phyloP scores from a whole-genome alignment of 2,888 invertebrate genomes.

The Macropis europaea region DNA sequence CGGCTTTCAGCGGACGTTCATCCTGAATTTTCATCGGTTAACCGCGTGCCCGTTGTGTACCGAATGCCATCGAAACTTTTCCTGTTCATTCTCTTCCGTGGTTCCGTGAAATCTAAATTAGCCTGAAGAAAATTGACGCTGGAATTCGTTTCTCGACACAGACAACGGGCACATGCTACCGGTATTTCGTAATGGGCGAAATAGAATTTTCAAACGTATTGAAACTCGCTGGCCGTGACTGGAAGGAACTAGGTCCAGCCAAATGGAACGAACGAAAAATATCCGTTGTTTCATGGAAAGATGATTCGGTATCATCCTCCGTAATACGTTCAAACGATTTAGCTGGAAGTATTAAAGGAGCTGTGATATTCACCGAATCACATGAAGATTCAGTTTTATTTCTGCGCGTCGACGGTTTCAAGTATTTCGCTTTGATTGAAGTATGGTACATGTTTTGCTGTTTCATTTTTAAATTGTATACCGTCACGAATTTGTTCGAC shows the following conservation, averaged over 20 bases:
- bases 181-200: conserved; percentile 44
- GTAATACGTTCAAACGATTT: neutral
- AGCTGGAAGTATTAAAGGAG: neutral
- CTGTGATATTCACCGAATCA: neutral
- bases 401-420: neutral
- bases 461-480: neutral
- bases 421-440: neutral
- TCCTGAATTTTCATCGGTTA: conserved; percentile 42
- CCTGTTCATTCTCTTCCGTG: neutral
- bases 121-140: conserved; percentile 24
- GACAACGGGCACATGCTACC: conserved; percentile 2
- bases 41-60: conserved; percentile 7
- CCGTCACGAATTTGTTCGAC: too few species aligned
- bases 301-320: neutral
- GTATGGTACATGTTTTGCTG: too few species aligned
- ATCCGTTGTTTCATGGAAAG: conserved; percentile 4
- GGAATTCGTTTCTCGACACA: conserved; percentile 27
- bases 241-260: neutral
- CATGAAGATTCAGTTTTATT: neutral
- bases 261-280: conserved; percentile 25
- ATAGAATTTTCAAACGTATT: conserved; percentile 41
- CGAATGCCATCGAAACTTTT: neutral
- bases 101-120: conserved; percentile 38
- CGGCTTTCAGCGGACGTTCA: conserved; percentile 38
- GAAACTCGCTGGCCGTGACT: conserved; percentile 13